Evolutionary conservation across 2,797 vertebrate species (phyloP).

Genomic region (Distichodus sexfasciatus): DNA sequence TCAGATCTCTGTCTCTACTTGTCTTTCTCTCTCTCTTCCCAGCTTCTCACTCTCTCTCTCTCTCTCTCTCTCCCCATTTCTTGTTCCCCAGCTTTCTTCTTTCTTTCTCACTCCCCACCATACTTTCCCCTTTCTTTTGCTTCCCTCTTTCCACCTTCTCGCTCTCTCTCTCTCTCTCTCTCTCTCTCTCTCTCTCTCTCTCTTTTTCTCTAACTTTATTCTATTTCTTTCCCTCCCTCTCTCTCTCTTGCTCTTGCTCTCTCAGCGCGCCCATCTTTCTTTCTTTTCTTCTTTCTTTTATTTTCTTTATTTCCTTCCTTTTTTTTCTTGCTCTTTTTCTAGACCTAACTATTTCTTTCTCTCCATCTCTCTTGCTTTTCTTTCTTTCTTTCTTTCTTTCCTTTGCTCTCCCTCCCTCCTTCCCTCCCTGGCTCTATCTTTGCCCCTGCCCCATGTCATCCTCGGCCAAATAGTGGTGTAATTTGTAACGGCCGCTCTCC

Average conservation of each 20-base stretch:
- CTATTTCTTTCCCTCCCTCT: not conserved
- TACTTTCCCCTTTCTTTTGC: conserved; percentile 32
- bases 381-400: not conserved
- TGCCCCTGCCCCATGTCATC: conserved; percentile 54
- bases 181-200: conserved; percentile 11
- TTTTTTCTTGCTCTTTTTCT: not conserved
- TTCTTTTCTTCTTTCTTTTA: conserved; percentile 23
- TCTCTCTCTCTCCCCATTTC: conserved; percentile 31
- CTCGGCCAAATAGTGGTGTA: conserved; percentile 63
- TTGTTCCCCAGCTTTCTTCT: conserved; percentile 44
- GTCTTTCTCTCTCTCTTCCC: not conserved
- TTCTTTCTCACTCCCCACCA: not conserved
- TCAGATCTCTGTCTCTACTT: too few species aligned
- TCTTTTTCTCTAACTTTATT: conserved; percentile 21
- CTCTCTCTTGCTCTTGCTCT: not conserved
- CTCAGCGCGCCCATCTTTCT: too few species aligned
- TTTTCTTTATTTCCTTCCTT: conserved; percentile 46
- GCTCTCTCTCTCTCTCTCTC: conserved; percentile 37
- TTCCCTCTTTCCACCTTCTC: too few species aligned
- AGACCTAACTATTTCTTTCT: conserved; percentile 29
- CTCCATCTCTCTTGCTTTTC: conserved; percentile 7
- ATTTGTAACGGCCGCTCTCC: conserved; percentile 71
- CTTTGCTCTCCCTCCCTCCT: too few species aligned
- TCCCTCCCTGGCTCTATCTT: conserved; percentile 20
- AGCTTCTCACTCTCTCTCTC: conserved; percentile 3